A percentile compares a stretch with the other conserved stretches of the same genome.
These are phyloP conservation scores for Erebia ligea DNA, from an alignment of 2,888 invertebrate genomes.

Conservation along the genomic window DNA sequence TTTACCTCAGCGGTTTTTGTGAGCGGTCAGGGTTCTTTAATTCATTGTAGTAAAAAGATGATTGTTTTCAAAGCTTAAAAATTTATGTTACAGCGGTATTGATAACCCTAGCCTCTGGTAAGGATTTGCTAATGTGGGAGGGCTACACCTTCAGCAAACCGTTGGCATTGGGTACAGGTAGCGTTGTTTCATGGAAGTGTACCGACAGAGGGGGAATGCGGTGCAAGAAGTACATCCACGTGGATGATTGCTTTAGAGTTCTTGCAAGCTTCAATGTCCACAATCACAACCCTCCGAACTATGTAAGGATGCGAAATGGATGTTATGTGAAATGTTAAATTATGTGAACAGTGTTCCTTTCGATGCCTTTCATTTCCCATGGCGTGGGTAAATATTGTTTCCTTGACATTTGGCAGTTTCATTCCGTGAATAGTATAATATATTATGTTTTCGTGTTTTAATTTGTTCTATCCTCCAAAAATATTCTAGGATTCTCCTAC, in stretches of 20 bases:
- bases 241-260: constrained; percentile 22
- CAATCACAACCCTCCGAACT: constrained; percentile 41
- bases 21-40: too few species aligned
- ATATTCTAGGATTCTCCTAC: too few species aligned
- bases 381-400: too few species aligned
- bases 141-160: constrained; percentile 44
- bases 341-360: background rate
- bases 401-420: too few species aligned
- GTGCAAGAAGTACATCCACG: constrained; percentile 41
- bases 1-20: too few species aligned
- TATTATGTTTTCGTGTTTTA: too few species aligned
- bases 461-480: too few species aligned
- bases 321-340: constrained; percentile 30
- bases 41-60: too few species aligned
- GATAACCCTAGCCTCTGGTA: constrained; percentile 34
- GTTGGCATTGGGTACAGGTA: constrained; percentile 21
- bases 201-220: constrained; percentile 37
- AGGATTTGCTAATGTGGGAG: constrained; percentile 39
- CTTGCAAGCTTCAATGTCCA: constrained; percentile 37
- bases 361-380: too few species aligned
- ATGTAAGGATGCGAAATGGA: constrained; percentile 33
- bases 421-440: too few species aligned
- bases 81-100: constrained; percentile 33
- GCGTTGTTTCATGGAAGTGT: constrained; percentile 38
- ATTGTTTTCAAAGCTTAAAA: too few species aligned